phyloP scores from a whole-genome alignment of 1,140 invertebrate species.

The Platorchestia sp. region DNA sequence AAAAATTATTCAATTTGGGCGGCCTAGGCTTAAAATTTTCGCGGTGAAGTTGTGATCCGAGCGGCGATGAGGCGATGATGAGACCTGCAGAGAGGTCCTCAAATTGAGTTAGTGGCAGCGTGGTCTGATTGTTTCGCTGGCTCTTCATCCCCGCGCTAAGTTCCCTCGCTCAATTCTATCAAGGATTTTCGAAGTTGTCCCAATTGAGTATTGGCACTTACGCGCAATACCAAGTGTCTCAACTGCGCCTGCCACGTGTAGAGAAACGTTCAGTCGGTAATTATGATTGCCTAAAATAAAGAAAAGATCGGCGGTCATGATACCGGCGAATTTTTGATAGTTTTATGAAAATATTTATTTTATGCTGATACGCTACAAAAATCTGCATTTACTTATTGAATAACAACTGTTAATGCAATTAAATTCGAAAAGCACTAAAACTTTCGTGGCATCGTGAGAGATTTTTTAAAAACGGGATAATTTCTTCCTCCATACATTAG shows the following conservation, averaged over 20 bases:
- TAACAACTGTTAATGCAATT: too few species aligned
- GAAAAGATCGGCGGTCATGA: too few species aligned
- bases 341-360: neutral
- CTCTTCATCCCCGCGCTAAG: neutral
- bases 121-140: neutral
- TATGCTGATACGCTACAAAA: neutral
- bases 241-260: neutral
- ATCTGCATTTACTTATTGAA: too few species aligned
- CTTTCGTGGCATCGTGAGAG: too few species aligned
- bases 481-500: too few species aligned
- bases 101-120: neutral
- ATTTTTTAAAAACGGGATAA: too few species aligned
- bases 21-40: neutral
- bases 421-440: too few species aligned
- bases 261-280: neutral
- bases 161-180: neutral
- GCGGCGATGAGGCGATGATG: neutral
- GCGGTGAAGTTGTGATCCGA: neutral
- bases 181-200: neutral
- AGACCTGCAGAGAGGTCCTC: neutral
- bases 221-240: neutral
- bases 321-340: neutral
- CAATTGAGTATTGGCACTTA: neutral
- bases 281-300: neutral
- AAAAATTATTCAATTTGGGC: neutral